Percentiles rank a stretch among this genome's conserved stretches.
Evolutionary conservation across 2,888 invertebrate genomes (phyloP).

Genomic region (Dryomyza anilis): DNA sequence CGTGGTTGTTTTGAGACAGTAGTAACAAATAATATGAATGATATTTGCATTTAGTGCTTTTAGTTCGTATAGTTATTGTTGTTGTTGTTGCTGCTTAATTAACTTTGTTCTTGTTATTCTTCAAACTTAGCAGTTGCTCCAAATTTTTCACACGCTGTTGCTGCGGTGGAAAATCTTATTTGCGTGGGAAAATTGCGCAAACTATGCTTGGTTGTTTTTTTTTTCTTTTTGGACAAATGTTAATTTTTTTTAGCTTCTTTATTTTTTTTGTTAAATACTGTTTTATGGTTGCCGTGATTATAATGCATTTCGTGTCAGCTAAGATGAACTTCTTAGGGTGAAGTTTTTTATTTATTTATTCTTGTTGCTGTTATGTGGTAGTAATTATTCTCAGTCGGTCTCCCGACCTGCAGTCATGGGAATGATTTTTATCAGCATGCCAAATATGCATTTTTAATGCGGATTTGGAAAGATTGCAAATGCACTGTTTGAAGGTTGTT

Average conservation of each 20-base stretch:
- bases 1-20: background rate
- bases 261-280: too few relatives aligned
- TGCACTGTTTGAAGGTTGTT: too few relatives aligned
- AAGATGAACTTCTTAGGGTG: conserved; percentile 12
- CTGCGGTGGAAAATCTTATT: conserved; percentile 41
- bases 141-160: conserved; percentile 54
- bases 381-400: background rate
- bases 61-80: background rate
- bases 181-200: conserved; percentile 53
- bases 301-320: conserved; percentile 15
- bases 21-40: conserved; percentile 1
- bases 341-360: too few relatives aligned
- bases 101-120: background rate
- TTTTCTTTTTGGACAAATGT: background rate
- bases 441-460: background rate
- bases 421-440: conserved; percentile 12
- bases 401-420: conserved; percentile 11
- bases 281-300: conserved; percentile 3
- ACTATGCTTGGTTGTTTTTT: conserved; percentile 8
- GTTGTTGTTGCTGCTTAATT: conserved; percentile 3
- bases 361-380: background rate
- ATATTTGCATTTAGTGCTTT: conserved; percentile 14
- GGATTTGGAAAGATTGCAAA: too few relatives aligned
- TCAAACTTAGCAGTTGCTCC: conserved; percentile 35
- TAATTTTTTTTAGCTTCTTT: background rate